Evolutionary conservation across 1,140 invertebrate species (phyloP), one percentile per base, ranked within the genome.

Genomic region (Drosophila ohnishii): DNA sequence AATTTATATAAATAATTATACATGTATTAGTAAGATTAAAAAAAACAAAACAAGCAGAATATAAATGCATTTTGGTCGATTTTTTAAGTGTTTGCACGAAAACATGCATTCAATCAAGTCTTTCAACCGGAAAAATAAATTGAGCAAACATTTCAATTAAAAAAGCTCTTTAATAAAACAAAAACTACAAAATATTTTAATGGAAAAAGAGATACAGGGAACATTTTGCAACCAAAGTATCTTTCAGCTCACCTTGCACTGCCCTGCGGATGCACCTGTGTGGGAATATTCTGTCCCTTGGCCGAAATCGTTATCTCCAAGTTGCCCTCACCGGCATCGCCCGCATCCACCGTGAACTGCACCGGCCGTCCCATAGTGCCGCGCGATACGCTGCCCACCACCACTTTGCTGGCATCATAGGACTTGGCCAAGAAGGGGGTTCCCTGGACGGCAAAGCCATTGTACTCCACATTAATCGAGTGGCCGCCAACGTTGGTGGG

Each of bases 281-380:
- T 99, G 16, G 98, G 97, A 76, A 99, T 97, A 90, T 98, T 98
- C 47, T 97, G 94, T 7, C 97, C 98, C 89, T 97, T 95, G 39
- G 97, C 97, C 70, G 96, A 97, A 73, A 99, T 98, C 22, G 97
- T 98, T 40, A 99, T 99, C 93, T 99, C 98, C 50, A 99, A 93
- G 92, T 99, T 99, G 39, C 99, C 99, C 93, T 99, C 98, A 14
- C 99, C 99, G 58, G 98, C 98, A 92, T 97, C 96, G 74, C 96
- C 97, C 8, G 98, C 98, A 93, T 99, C 98, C 39, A 99, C 98
- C 35, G 96, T 96, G 87, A 99, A 97, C 89, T 98, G 97, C 13
- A 98, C 96, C 19, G 96, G 95, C 75, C 97, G 94, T 32, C 96
- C 97, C 48, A 96, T 96, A 19, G 93, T 94, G 51, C 96, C 97